Evolutionary conservation across 2,888 invertebrate species (phyloP), one percentile per base, ranked within the genome.

Genomic region (Ormyrus nitidulus): DNA sequence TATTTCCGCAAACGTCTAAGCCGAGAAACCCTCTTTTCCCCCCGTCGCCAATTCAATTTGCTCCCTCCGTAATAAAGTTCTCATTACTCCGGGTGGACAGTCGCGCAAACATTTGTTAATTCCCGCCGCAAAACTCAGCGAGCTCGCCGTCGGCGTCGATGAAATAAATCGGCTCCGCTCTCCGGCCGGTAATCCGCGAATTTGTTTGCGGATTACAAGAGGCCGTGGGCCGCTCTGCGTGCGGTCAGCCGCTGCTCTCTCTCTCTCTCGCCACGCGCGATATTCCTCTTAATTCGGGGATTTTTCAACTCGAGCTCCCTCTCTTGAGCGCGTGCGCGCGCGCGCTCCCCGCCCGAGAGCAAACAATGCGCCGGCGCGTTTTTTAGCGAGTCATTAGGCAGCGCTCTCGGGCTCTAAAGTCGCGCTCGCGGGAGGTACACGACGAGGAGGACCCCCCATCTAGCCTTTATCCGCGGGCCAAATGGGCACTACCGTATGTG

Each of bases 101-200:
- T 6, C 11, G 56, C 48, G 48, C 56, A 73, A 73, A 73, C 65
- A 65, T 64, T 65, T 65, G 65, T 73, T 48, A 73, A 73, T 65
- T 73, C 19, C 34, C 64, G 46, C 64, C 13, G 53, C 62, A 72
- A 72, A 72, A 72, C 8, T 54, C 9, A 10, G 6, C 46, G 2
- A 11, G 5, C 64, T 49, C n/a, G 8, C 10, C 11, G 46, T 49
- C 44, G 46, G 46, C 85, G 87, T 85, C 34, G 89, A 88, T 87
- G 88, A 88, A 88, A 89, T 87, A 89, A 70, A 89, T 88, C 88
- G 88, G 88, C 85, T 89, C 88, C 88, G 88, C 85, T 89, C 89
- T 88, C 88, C 80, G 89, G 86, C 85, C 85, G 34, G 87, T 88
- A 89, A 89, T 89, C 89, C 88, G 87, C 88, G 89, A 89, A 89